Evolutionary conservation across 2,888 invertebrate genomes (phyloP).

Genomic region (Microctonus aethiopoides): DNA sequence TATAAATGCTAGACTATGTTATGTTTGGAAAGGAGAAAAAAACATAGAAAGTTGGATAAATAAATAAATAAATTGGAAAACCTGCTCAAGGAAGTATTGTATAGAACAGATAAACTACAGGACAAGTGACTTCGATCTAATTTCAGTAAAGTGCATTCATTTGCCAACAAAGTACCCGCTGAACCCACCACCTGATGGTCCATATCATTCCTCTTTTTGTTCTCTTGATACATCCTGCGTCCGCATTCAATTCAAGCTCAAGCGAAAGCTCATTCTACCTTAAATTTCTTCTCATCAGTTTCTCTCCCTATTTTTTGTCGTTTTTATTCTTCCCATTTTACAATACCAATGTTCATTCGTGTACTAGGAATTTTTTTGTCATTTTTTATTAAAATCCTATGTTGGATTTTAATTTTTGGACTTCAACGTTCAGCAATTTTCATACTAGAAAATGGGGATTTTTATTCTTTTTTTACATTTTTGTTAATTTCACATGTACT

Average conservation of each 20-base stretch:
- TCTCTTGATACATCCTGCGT: background rate
- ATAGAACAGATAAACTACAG: background rate
- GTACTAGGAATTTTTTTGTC: no score
- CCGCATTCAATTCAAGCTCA: background rate
- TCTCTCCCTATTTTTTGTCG: background rate
- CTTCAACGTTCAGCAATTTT: no score
- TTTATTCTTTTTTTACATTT: no score
- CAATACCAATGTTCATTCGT: background rate
- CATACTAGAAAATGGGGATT: no score
- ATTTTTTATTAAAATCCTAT: no score
- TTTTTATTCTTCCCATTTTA: background rate
- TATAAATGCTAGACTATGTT: no score
- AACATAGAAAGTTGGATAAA: no score
- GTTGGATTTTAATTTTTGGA: no score
- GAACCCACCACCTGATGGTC: background rate
- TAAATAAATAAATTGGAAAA: no score
- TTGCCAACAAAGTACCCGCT: conserved; percentile 2
- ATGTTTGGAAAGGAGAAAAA: no score
- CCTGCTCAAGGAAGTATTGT: no score
- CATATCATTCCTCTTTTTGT: background rate
- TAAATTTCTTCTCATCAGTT: background rate
- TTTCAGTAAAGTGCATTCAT: conserved; percentile 44
- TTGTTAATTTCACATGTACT: no score
- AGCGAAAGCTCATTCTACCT: background rate
- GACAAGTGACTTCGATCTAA: conserved; percentile 37